Conservation (phyloP, 2,113 vertebrate genomes). For the Vireo altiloquus region DNA sequence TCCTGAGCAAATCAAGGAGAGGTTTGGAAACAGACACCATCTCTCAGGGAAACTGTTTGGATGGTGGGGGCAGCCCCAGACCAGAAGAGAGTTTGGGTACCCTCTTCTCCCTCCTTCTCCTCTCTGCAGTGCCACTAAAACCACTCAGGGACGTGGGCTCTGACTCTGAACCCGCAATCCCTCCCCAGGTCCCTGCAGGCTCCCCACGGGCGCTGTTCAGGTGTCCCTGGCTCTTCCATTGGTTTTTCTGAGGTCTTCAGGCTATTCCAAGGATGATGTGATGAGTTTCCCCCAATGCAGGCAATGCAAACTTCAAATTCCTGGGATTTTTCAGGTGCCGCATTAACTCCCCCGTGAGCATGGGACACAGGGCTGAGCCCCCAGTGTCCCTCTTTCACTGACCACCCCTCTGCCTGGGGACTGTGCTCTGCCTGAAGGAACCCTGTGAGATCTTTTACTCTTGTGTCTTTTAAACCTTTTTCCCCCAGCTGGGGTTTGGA, state of each 20-base stretch:
- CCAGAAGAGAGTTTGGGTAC: background rate
- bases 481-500: background rate
- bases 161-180: rapidly evolving
- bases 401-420: background rate
- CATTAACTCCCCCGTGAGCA: background rate
- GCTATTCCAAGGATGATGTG: background rate
- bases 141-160: rapidly evolving
- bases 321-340: background rate
- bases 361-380: background rate
- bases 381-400: background rate
- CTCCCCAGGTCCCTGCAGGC: rapidly evolving
- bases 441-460: background rate
- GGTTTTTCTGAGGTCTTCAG: background rate
- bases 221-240: background rate
- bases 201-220: rapidly evolving
- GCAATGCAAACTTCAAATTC: background rate
- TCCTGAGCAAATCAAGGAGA: conserved; percentile 50
- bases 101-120: background rate
- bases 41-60: conserved; percentile 58
- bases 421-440: background rate
- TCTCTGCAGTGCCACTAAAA: rapidly evolving
- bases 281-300: background rate
- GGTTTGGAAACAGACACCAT: conserved; percentile 49
- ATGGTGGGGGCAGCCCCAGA: background rate
- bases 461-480: background rate